Base-by-base conservation (phyloP, 2,797 vertebrate genomes). In the Tapirus indicus region DNA sequence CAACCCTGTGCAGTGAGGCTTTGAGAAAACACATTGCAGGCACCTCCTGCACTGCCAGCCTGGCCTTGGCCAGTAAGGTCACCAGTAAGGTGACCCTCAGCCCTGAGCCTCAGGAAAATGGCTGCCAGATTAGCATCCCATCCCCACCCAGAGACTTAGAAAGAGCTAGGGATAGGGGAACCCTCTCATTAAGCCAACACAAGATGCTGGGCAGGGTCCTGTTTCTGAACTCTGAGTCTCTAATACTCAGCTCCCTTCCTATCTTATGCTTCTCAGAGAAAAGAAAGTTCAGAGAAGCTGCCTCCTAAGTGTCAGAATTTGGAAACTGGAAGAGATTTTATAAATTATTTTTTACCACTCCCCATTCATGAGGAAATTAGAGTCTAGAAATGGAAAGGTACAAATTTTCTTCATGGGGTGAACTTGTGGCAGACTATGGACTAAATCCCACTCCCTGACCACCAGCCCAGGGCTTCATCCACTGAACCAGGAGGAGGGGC, bases 211-310 rank as follows among this genome's bases (percentile, higher is more conserved):
- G 38, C 79, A 78, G 49, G 49, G 69, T 58, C 86, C 75, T 96
- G 58, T 94, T 92, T 95, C 88, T 97, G 47, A 96, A 96, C 52
- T 92, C 66, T 66, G 64, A 87, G 23, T 88, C 47, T 95, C 74
- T 69, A 85, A 95, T 94, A 68, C 32, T 56, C 75, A 89, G 71
- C 49, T 44, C 49, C 44, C 35, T 62, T 88, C 82, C 87, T 38
- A 93, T 75, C 47, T 64, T 94, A 62, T 56, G 41, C 58, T 77
- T 88, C 92, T 88, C 75, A 87, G 77, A 88, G 38, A 56, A 72
- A 88, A 71, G 91, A 94, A 84, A 66, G 38, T 60, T 95, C 88
- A 85, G 41, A 9, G 80, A 72, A 87, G 38, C 84, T 95, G 75
- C 60, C 58, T 93, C 87, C 62, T 62, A 89, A 38, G 56, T 96